Conservation (phyloP, 2,797 vertebrate species). For the Falco concolor region DNA sequence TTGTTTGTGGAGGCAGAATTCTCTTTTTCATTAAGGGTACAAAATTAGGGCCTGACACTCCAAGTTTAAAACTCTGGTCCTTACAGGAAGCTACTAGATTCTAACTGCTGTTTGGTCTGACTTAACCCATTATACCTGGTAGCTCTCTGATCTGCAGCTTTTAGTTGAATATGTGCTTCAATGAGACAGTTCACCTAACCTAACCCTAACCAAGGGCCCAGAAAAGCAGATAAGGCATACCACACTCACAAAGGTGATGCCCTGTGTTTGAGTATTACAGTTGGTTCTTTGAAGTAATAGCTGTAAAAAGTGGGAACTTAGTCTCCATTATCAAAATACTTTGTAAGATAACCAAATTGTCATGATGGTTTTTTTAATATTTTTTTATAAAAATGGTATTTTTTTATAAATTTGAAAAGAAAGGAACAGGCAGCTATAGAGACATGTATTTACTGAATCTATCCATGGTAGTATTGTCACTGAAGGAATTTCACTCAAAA, state of each 20-base stretch:
- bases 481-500: not conserved
- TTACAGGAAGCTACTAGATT: not conserved
- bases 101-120: not conserved
- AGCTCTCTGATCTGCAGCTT: not conserved
- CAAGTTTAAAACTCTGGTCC: not conserved
- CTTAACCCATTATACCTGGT: not conserved
- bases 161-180: not conserved
- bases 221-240: not conserved
- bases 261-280: not conserved
- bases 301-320: not conserved
- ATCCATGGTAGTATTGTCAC: not conserved
- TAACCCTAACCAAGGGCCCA: not conserved
- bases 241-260: not conserved
- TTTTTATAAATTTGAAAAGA: not conserved
- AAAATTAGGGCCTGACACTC: not conserved
- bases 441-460: not conserved
- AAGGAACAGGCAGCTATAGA: not conserved
- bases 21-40: not conserved
- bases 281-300: not conserved
- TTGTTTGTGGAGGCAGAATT: not conserved
- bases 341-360: not conserved
- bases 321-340: not conserved
- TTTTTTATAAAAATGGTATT: not conserved
- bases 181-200: not conserved
- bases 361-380: too few species aligned